Evolutionary conservation across 2,888 invertebrate species (phyloP).

Genomic region (Lamellibrachia satsuma): DNA sequence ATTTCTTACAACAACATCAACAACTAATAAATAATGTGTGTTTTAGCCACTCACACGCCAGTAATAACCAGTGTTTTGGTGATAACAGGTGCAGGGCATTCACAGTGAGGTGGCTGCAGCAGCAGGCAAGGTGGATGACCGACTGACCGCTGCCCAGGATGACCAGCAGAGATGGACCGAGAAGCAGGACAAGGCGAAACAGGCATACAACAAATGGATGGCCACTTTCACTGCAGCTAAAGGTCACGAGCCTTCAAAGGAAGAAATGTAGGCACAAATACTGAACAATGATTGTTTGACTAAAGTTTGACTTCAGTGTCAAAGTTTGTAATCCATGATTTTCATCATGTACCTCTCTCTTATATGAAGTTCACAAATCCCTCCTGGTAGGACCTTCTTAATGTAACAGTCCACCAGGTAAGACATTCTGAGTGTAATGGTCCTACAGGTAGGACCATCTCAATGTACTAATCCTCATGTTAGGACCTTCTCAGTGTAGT

Average conservation of each 20-base stretch:
- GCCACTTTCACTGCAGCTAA: conserved; percentile 47
- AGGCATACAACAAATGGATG: conserved; percentile 40
- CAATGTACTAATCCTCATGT: too few relatives aligned
- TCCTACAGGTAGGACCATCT: too few relatives aligned
- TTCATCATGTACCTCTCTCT: too few relatives aligned
- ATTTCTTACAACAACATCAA: too few relatives aligned
- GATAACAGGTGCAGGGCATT: not conserved
- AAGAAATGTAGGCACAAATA: conserved; percentile 18
- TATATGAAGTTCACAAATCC: too few relatives aligned
- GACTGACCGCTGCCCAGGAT: conserved; percentile 19
- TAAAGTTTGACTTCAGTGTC: too few relatives aligned
- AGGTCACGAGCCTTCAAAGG: conserved; percentile 36
- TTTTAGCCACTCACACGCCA: not conserved
- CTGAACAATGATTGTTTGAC: not conserved
- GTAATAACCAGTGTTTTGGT: not conserved
- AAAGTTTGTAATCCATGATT: too few relatives aligned
- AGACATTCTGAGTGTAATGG: too few relatives aligned
- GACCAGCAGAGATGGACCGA: conserved; percentile 43
- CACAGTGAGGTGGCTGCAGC: conserved; percentile 14
- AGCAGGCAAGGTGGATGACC: not conserved
- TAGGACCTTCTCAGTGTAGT: too few relatives aligned
- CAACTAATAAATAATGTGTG: conserved; percentile 27
- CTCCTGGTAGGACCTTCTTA: too few relatives aligned
- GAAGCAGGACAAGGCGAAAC: conserved; percentile 42
- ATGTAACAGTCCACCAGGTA: too few relatives aligned